Base-by-base conservation (phyloP, 1,140 invertebrate genomes). In the Lysiphlebus fabarum region DNA sequence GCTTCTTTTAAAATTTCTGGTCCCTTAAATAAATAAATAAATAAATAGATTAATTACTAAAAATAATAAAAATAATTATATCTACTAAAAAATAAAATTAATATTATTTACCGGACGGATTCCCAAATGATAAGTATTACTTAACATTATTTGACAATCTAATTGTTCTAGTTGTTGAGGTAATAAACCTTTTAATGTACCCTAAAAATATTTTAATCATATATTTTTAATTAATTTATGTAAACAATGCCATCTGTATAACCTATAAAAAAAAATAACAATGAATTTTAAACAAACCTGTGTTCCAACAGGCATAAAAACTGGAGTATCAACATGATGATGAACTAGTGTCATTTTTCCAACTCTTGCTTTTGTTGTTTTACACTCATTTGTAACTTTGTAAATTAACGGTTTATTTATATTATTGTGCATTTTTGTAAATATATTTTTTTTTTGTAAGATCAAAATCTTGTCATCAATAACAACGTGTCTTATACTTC, bases 71-170 rank as follows among this genome's bases (percentile, higher is more conserved):
- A n/a, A n/a, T n/a, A n/a, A n/a, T n/a, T n/a, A n/a, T n/a, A n/a
- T n/a, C n/a, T 40, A 1, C 2, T 40, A 1, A 7, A 40, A 59
- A 38, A 55, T n/a, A 36, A 38, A 55, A 58, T 54, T 37, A 34
- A 54, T 14, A 45, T 58, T 47, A 65, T 80, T 81, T 82, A 91
- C 89, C 8, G 97, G 97, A 69, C 93, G 83, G 68, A 92, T 90
- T 44, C 96, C 96, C 54, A 99, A 82, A 79, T 99, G 97, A 79
- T 99, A 99, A 0, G 96, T 99, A 70, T 99, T 99, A 34, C 90
- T 91, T 61, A 99, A 80, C 66, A 99, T 92, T 56, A 99, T 94
- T 82, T 94, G 89, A 76, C 95, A 95, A 67, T 92, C 86, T 54
- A 96, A 75, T 53, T 88, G 83, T 73, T 95, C 88, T 17, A 99